Base-by-base conservation (phyloP, 2,113 vertebrate species). In the Neomonachus schauinslandi region DNA sequence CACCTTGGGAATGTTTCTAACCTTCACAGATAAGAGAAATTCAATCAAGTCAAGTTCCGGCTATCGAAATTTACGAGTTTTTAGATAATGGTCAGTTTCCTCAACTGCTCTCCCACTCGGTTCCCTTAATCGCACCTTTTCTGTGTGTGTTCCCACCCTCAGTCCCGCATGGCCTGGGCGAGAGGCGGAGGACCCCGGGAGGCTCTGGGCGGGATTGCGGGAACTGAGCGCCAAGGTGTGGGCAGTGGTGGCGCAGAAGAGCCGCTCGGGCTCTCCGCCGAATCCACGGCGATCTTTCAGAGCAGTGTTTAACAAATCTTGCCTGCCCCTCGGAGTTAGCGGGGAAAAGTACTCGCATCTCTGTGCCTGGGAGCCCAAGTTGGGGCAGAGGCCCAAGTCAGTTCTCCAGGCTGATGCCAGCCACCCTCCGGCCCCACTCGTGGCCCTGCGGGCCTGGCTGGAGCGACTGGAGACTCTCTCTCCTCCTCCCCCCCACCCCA, bases 11-110 rank as follows among this genome's bases (percentile, higher is more conserved):
- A 80, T 51, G 90, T 69, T 95, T 95, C 94, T 71, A 91, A 51
- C 67, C 89, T 86, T 90, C 46, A 0, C 22, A 91, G 95, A 98
- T 94, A 96, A 97, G 89, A 89, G 92, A 97, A 95, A 96, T 96
- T 84, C 94, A 88, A 96, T 94, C 96, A 91, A 96, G 80, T 79
- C 91, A 46, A 82, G n/a, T 96, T 81, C 67, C 36, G 57, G 87
- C 61, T 96, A 84, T 84, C 33, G 65, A 95, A 96, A 67, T 79
- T 49, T 80, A 14, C 59, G n/a, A 33, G 94, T 92, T 82, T 94
- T 94, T 83, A 82, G 87, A 91, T 94, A 95, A 96, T n/a, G 79
- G 82, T 53, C 92, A 7, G 86, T 84, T 80, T 74, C 89, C 81
- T 93, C 89, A 5, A 4, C 63, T 65, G 11, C 65, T 42, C 39